Conservation (phyloP, 92 coral and sea anemone species). For the Pocillopora grandis region DNA sequence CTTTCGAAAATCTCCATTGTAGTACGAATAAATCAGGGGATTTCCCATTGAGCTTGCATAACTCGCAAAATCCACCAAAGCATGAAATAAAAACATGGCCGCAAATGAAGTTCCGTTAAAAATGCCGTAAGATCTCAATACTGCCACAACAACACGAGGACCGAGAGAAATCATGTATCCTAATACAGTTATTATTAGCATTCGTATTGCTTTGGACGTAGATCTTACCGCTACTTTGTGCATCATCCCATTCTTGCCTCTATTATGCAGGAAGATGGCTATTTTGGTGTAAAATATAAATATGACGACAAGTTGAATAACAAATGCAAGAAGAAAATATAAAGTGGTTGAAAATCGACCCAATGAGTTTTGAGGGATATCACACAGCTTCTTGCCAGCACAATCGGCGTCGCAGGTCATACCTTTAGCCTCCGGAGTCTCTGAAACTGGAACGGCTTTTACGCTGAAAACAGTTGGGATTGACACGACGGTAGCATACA, state of each 20-base stretch:
- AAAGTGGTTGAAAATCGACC: conserved; percentile 60
- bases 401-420: conserved; percentile 1
- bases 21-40: conserved; percentile 61
- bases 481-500: conserved; percentile 17
- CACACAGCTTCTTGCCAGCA: conserved; percentile 42
- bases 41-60: conserved; percentile 60
- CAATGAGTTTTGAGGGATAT: conserved; percentile 41
- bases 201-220: conserved; percentile 62
- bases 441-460: neutral
- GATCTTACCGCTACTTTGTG: conserved; percentile 57
- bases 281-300: conserved; percentile 51
- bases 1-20: conserved; percentile 52
- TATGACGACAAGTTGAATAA: conserved; percentile 44
- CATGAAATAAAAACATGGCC: conserved; percentile 10
- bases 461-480: conserved; percentile 3
- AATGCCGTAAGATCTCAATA: conserved; percentile 55
- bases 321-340: conserved; percentile 51
- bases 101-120: conserved; percentile 31
- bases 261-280: conserved; percentile 35
- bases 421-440: conserved; percentile 51
- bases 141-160: conserved; percentile 34
- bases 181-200: conserved; percentile 56
- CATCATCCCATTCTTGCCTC: conserved; percentile 47
- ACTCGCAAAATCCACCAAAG: conserved; percentile 24
- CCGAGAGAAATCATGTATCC: conserved; percentile 59